Evolutionary conservation across 2,113 vertebrate genomes (phyloP).

Genomic region (Petrocephalus microphthalmus): DNA sequence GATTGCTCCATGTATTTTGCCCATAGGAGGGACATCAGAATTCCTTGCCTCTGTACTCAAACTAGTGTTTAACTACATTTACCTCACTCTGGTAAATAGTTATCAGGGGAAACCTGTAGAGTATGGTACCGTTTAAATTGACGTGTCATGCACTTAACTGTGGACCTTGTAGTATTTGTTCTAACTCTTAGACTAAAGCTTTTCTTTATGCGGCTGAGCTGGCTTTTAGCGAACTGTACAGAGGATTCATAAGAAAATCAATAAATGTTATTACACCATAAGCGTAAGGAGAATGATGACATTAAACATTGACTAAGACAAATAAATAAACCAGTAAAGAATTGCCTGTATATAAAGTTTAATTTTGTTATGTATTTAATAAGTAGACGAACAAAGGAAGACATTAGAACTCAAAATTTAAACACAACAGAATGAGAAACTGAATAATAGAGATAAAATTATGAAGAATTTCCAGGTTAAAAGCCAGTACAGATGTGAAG

Average conservation of each 20-base stretch:
- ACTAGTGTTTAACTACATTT: background rate
- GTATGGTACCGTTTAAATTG: background rate
- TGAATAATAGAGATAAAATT: background rate
- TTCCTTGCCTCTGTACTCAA: background rate
- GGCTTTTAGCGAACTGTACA: background rate
- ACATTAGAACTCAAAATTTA: background rate
- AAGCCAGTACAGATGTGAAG: background rate
- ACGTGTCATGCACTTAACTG: background rate
- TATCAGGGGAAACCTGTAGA: background rate
- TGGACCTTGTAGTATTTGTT: background rate
- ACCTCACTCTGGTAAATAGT: background rate
- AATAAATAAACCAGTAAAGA: background rate
- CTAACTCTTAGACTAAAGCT: background rate
- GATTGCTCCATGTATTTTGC: too few relatives aligned
- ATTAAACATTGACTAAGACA: background rate
- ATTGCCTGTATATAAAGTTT: background rate
- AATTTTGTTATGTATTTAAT: background rate
- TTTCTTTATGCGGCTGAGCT: background rate
- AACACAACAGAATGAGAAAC: background rate
- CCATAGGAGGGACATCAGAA: background rate
- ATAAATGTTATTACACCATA: background rate
- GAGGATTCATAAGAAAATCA: background rate
- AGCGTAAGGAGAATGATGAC: background rate
- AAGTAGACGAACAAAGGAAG: background rate
- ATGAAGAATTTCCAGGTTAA: background rate